Evolutionary conservation across 2,888 invertebrate species (phyloP).

Genomic region (Neoascia interrupta): DNA sequence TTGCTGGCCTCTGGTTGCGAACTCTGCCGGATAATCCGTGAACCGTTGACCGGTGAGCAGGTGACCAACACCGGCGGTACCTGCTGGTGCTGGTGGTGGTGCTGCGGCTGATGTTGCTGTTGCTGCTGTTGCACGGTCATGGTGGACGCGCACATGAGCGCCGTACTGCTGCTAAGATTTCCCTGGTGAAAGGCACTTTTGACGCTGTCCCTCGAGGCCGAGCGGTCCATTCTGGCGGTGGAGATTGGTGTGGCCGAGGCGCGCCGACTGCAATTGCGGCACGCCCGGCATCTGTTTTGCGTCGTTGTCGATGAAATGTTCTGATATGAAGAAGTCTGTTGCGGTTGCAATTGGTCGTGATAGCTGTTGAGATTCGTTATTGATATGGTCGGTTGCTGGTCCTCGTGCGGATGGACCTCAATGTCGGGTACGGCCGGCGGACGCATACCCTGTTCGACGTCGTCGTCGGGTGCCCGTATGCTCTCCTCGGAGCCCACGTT

Average conservation of each 20-base stretch:
- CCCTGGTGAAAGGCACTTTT: constrained; percentile 84
- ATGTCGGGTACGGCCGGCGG: constrained; percentile 80
- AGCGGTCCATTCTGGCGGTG: constrained; percentile 88
- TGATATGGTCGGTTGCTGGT: constrained; percentile 77
- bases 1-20: constrained; percentile 80
- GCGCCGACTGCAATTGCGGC: constrained; percentile 87
- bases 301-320: constrained; percentile 82
- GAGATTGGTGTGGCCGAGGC: constrained; percentile 90
- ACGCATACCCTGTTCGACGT: constrained; percentile 77
- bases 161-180: constrained; percentile 75
- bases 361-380: constrained; percentile 77
- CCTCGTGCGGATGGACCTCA: constrained; percentile 82
- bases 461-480: constrained; percentile 82
- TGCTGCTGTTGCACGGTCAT: constrained; percentile 72
- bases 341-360: constrained; percentile 80
- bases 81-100: constrained; percentile 78
- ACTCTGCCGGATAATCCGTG: constrained; percentile 88
- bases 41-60: constrained; percentile 83
- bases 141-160: constrained; percentile 74
- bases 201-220: constrained; percentile 90
- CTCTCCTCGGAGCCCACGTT: constrained; percentile 90
- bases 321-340: constrained; percentile 79
- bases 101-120: constrained; percentile 74
- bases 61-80: constrained; percentile 87
- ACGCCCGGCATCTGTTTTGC: constrained; percentile 83